Evolutionary conservation across 1,140 invertebrate genomes (phyloP).

Genomic region (Tachypleus tridentatus): DNA sequence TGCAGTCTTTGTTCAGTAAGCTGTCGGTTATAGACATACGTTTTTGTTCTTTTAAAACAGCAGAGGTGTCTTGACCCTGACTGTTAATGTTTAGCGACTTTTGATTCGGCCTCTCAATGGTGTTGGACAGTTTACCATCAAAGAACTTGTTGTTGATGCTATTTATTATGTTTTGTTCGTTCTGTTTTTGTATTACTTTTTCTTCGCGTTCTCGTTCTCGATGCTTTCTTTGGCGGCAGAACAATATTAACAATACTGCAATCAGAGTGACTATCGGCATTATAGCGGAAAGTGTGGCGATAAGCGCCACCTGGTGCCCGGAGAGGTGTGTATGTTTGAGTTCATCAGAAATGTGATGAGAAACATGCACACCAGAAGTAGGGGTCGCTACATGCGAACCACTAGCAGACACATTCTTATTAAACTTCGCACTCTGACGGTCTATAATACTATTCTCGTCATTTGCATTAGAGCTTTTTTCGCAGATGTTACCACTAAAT

Average conservation of each 20-base stretch:
- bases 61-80: slow-evolving; percentile 13
- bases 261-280: slow-evolving; percentile 61
- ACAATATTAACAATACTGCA: slow-evolving; percentile 62
- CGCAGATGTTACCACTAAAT: slow-evolving; percentile 78
- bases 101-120: slow-evolving; percentile 8
- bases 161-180: slow-evolving; percentile 73
- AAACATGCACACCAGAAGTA: slow-evolving; percentile 30
- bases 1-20: too few species aligned
- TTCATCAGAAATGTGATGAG: slow-evolving; percentile 6
- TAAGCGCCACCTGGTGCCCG: slow-evolving; percentile 56
- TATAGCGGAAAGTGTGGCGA: slow-evolving; percentile 63
- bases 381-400: slow-evolving; percentile 34
- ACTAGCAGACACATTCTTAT: slow-evolving; percentile 10
- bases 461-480: slow-evolving; percentile 65
- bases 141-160: slow-evolving; percentile 34
- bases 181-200: slow-evolving; percentile 64
- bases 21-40: too few species aligned
- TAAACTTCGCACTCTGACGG: slow-evolving; percentile 17
- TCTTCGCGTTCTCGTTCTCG: slow-evolving; percentile 84
- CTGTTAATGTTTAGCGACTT: slow-evolving; percentile 15
- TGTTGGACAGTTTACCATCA: slow-evolving; percentile 20
- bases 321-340: background rate
- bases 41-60: background rate
- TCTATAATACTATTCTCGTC: slow-evolving; percentile 36
- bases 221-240: slow-evolving; percentile 54